These are phyloP conservation scores for Coregonus ussuriensis DNA, from an alignment of 2,797 vertebrate species.

Conservation along the genomic window DNA sequence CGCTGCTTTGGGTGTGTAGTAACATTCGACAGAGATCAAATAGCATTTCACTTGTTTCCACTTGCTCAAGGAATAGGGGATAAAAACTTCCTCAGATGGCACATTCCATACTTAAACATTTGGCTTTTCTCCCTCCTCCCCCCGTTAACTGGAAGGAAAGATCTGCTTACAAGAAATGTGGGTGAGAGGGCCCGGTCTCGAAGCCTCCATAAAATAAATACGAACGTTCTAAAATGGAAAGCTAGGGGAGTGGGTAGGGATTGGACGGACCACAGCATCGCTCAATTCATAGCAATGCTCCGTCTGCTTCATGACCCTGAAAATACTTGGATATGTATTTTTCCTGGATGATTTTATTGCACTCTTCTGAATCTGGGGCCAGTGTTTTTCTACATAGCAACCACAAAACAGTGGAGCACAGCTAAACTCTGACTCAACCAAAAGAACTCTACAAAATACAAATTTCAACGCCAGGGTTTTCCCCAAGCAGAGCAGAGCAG, in stretches of 20 bases:
- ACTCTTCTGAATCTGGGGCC: constrained; percentile 62
- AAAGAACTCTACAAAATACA: constrained; percentile 78
- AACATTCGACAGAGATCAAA: constrained; percentile 72
- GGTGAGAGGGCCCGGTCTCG: constrained; percentile 66
- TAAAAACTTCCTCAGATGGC: constrained; percentile 75
- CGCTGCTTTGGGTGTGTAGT: constrained; percentile 50
- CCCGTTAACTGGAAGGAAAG: constrained; percentile 67
- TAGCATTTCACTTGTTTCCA: constrained; percentile 76
- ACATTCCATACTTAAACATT: constrained; percentile 75
- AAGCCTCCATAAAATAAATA: constrained; percentile 67
- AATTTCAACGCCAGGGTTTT: constrained; percentile 69
- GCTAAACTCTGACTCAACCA: constrained; percentile 81
- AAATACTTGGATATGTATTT: constrained; percentile 76
- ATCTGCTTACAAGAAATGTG: constrained; percentile 75
- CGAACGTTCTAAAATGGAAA: constrained; percentile 65
- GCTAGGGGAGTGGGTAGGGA: constrained; percentile 39
- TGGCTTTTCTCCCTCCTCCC: constrained; percentile 39
- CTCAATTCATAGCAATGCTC: constrained; percentile 70
- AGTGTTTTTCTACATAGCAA: constrained; percentile 83
- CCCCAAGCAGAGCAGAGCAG: constrained; percentile 49
- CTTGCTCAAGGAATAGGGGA: constrained; percentile 74
- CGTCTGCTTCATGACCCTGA: constrained; percentile 76
- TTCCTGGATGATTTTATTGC: constrained; percentile 79
- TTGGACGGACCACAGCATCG: constrained; percentile 67
- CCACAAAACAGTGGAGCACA: constrained; percentile 75